Percentiles rank a stretch among this genome's conserved stretches.
phyloP scores from a whole-genome alignment of 2,113 vertebrate species.

The Puma concolor region DNA sequence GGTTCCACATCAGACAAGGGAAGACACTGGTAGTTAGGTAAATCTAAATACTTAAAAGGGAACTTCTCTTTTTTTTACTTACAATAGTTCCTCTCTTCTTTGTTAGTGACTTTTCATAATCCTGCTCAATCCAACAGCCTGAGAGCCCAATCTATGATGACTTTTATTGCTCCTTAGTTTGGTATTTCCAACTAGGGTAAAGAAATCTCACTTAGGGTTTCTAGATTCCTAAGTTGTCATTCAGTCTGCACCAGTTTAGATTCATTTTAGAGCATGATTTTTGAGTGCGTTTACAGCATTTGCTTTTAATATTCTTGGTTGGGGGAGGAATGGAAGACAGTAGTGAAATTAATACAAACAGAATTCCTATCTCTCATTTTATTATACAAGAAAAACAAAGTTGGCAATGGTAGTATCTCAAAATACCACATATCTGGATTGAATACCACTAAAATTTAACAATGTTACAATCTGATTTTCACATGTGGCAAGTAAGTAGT shows the following conservation, averaged over 20 bases:
- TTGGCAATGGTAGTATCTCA: background rate
- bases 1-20: background rate
- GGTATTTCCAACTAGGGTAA: constrained; percentile 8
- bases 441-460: constrained; percentile 47
- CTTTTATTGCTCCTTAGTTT: background rate
- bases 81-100: constrained; percentile 8
- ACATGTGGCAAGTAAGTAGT: background rate
- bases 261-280: background rate
- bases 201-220: background rate
- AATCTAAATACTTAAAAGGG: background rate
- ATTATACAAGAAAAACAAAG: constrained; percentile 12
- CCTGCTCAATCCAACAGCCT: background rate
- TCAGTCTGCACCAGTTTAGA: background rate
- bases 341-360: background rate
- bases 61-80: background rate
- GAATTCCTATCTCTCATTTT: background rate
- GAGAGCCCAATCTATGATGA: background rate
- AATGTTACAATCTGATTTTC: background rate
- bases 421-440: background rate
- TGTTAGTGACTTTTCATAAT: background rate
- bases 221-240: background rate
- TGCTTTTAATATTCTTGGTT: background rate
- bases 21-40: background rate
- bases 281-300: background rate
- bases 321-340: background rate